phyloP scores from a whole-genome alignment of 2,888 invertebrate species.

The Magallana nippona region DNA sequence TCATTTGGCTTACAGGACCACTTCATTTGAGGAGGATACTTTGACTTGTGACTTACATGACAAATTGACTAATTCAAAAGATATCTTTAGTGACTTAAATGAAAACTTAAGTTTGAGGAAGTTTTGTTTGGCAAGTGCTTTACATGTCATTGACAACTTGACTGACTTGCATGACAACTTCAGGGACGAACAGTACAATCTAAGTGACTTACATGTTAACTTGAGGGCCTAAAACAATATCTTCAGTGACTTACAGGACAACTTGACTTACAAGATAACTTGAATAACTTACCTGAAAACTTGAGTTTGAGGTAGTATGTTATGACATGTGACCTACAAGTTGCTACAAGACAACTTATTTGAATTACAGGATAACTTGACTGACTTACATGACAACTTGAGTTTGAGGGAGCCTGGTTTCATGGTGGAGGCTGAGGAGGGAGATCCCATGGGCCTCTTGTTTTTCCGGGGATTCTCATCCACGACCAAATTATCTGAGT shows the following conservation, averaged over 20 bases:
- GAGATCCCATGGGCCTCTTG: slow-evolving; percentile 44
- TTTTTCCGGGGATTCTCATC: slow-evolving; percentile 78
- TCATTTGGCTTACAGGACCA: slow-evolving; percentile 71
- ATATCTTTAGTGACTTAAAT: slow-evolving; percentile 71
- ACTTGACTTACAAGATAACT: neutral
- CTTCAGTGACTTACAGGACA: neutral
- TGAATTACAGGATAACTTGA: slow-evolving; percentile 76
- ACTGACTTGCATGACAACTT: too few species aligned
- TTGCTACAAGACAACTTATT: too few species aligned
- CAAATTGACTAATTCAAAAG: slow-evolving; percentile 68
- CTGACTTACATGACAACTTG: slow-evolving; percentile 76
- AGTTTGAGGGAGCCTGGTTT: slow-evolving; percentile 76
- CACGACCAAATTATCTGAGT: slow-evolving; percentile 81
- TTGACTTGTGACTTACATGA: slow-evolving; percentile 71
- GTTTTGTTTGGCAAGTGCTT: slow-evolving; percentile 60
- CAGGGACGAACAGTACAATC: slow-evolving; percentile 75
- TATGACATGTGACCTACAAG: neutral
- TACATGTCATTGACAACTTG: too few species aligned
- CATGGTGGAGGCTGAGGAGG: slow-evolving; percentile 55
- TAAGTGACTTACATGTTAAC: slow-evolving; percentile 62
- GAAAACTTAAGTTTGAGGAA: slow-evolving; percentile 77
- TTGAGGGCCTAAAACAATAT: neutral
- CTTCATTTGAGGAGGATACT: slow-evolving; percentile 76
- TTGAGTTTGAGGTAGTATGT: slow-evolving; percentile 76
- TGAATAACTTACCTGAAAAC: slow-evolving; percentile 71